These are phyloP conservation scores for Colinus virginianus DNA, from an alignment of 2,113 vertebrate genomes.

Conservation along the genomic window DNA sequence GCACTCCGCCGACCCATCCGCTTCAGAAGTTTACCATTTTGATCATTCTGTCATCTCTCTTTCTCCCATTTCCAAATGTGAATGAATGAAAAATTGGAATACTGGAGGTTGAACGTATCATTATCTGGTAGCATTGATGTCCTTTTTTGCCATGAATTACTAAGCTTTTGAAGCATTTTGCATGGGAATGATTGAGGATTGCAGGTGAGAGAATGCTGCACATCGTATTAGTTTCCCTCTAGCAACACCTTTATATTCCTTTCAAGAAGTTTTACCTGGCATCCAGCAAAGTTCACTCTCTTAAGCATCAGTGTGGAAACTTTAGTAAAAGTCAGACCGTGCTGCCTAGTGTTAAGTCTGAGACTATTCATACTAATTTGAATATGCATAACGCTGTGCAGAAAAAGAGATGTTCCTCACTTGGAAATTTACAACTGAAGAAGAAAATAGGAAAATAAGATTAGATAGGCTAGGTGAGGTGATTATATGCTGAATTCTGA, in stretches of 20 bases:
- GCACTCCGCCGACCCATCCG: neutral
- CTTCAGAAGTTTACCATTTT: neutral
- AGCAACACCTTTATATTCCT: conserved; percentile 20
- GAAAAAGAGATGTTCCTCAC: conserved; percentile 12
- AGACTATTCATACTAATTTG: neutral
- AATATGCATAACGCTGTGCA: neutral
- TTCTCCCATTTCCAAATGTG: neutral
- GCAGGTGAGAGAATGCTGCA: neutral
- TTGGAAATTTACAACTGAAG: conserved; percentile 3
- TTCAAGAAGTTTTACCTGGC: conserved; percentile 51
- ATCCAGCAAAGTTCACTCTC: neutral
- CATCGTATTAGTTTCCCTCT: neutral
- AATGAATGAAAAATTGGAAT: neutral
- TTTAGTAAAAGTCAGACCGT: neutral
- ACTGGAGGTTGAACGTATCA: neutral
- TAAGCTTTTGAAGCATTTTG: conserved; percentile 55
- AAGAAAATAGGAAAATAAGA: conserved; percentile 40
- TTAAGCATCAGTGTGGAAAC: neutral
- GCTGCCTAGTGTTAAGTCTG: conserved; percentile 9
- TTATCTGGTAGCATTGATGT: neutral
- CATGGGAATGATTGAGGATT: neutral
- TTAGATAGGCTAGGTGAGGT: conserved; percentile 19
- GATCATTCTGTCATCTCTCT: neutral
- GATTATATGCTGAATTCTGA: conserved; percentile 33
- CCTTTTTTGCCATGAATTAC: neutral